Conservation (phyloP, 2,797 vertebrate species). For the Bucorvus abyssinicus region DNA sequence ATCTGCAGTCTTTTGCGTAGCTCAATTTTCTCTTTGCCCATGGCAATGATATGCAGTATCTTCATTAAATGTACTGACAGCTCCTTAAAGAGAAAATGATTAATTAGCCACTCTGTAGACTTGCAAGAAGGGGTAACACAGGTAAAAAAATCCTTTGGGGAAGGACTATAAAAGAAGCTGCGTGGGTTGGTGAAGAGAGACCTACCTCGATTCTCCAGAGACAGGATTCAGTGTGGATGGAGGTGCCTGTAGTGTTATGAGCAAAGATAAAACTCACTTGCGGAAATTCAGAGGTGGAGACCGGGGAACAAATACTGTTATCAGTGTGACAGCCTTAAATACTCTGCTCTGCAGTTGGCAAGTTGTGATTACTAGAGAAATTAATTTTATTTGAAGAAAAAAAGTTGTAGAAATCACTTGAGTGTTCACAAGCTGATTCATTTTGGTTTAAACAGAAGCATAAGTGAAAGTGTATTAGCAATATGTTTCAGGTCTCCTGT, state of each 20-base stretch:
- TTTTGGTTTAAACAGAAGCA: neutral
- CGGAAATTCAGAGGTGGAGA: neutral
- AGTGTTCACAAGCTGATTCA: neutral
- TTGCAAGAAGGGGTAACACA: neutral
- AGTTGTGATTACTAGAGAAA: neutral
- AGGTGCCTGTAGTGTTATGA: neutral
- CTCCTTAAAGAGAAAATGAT: neutral
- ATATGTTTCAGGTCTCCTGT: neutral
- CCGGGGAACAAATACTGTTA: neutral
- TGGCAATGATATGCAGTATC: neutral
- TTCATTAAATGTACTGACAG: neutral
- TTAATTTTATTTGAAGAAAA: neutral
- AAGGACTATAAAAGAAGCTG: neutral
- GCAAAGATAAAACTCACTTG: neutral
- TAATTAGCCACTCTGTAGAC: neutral
- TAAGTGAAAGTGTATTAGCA: neutral
- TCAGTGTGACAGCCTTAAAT: neutral
- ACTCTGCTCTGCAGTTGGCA: neutral
- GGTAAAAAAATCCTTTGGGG: neutral
- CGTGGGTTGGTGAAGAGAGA: neutral
- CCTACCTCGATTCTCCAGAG: neutral
- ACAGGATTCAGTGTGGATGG: neutral
- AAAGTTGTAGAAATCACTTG: neutral
- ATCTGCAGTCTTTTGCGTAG: neutral
- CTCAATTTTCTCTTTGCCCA: neutral